Percentiles rank a stretch among this genome's conserved stretches.
Evolutionary conservation across 2,113 vertebrate genomes (phyloP).

Genomic region (Chionomys nivalis): DNA sequence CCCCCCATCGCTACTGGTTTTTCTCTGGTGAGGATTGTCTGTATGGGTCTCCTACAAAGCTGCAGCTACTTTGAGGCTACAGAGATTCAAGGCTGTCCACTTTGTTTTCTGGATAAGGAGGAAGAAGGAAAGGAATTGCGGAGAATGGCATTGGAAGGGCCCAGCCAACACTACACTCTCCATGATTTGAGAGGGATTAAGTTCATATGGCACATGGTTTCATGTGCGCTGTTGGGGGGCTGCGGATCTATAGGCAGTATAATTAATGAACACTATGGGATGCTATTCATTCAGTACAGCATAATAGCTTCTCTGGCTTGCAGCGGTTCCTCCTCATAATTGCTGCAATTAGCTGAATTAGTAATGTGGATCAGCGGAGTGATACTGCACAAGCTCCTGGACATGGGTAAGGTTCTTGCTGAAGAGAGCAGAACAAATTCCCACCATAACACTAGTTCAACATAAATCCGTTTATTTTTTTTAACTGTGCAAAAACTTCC

Average conservation of each 20-base stretch:
- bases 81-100: background rate
- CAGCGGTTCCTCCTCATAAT: conserved; percentile 83
- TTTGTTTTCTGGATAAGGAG: background rate
- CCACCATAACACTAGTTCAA: conserved; percentile 43
- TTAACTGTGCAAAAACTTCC: conserved; percentile 35
- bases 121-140: background rate
- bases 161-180: background rate
- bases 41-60: background rate
- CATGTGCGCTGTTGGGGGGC: conserved; percentile 3
- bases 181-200: background rate
- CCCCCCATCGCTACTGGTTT: background rate
- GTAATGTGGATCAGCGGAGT: conserved; percentile 82
- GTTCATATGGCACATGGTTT: conserved; percentile 56
- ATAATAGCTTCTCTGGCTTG: conserved; percentile 77
- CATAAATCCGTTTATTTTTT: conserved; percentile 31
- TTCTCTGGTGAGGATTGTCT: background rate
- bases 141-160: conserved; percentile 6
- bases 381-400: conserved; percentile 74
- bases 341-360: conserved; percentile 86
- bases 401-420: conserved; percentile 67
- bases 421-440: conserved; percentile 69
- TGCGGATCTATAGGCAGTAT: conserved; percentile 22
- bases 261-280: conserved; percentile 78
- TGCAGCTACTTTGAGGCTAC: background rate
- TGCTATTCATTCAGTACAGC: conserved; percentile 73